phyloP scores from a whole-genome alignment of 2,113 vertebrate genomes.

The Petrocephalus zakoni region DNA sequence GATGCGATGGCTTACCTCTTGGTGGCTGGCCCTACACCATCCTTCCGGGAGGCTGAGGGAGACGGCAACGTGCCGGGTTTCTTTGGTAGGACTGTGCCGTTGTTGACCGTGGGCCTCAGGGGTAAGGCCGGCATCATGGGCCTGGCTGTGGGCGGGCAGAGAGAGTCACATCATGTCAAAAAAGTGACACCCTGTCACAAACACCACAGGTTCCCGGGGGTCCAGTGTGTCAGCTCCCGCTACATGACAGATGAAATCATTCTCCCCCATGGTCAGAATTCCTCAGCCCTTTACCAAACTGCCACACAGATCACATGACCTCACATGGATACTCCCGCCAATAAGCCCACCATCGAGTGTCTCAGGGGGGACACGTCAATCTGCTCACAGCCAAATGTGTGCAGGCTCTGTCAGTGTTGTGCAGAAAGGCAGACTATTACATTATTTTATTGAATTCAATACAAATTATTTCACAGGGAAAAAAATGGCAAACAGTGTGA shows the following conservation, averaged over 20 bases:
- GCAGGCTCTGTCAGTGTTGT: not conserved
- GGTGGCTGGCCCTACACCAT: slow-evolving; percentile 59
- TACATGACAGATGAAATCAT: slow-evolving; percentile 2
- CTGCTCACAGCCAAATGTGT: not conserved
- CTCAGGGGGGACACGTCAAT: not conserved
- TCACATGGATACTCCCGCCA: not conserved
- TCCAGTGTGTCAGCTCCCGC: not conserved
- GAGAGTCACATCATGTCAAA: not conserved
- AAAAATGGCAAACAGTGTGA: not conserved
- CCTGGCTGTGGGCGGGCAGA: slow-evolving; percentile 67
- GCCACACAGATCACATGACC: not conserved
- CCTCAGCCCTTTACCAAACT: not conserved
- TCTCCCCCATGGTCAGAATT: not conserved
- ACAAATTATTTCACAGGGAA: not conserved
- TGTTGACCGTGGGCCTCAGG: slow-evolving; percentile 81
- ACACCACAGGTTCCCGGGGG: not conserved
- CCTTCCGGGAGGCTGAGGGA: slow-evolving; percentile 83
- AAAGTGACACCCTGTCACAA: not conserved
- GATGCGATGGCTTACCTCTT: slow-evolving; percentile 75
- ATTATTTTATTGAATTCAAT: not conserved
- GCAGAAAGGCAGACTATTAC: not conserved
- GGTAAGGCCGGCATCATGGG: slow-evolving; percentile 87
- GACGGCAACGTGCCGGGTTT: slow-evolving; percentile 82
- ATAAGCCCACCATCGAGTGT: not conserved
- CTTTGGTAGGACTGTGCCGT: slow-evolving; percentile 92